phyloP scores from a whole-genome alignment of 2,888 invertebrate species.

The Meteorus colon region DNA sequence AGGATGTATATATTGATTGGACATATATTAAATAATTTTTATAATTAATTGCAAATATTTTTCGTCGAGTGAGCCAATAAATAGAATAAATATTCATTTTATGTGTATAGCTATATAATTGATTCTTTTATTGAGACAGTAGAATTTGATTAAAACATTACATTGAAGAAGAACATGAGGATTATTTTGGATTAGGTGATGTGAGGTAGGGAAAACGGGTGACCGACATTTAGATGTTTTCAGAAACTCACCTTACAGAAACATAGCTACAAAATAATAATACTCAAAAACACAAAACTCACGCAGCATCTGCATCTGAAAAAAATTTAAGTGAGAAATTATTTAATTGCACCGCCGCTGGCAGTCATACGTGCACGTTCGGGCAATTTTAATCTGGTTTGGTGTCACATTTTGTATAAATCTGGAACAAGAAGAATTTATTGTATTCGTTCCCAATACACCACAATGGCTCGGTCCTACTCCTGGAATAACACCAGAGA shows the following conservation, averaged over 20 bases:
- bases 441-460: constrained; percentile 28
- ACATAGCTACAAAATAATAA: constrained; percentile 51
- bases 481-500: neutral
- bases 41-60: constrained; percentile 27
- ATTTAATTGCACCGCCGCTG: neutral
- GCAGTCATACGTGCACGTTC: neutral
- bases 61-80: neutral
- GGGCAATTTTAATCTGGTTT: neutral
- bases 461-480: neutral
- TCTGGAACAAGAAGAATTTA: constrained; percentile 52
- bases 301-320: constrained; percentile 46
- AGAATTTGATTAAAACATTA: constrained; percentile 56
- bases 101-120: constrained; percentile 38
- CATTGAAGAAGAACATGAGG: constrained; percentile 50
- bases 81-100: neutral
- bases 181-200: constrained; percentile 37
- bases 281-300: constrained; percentile 44
- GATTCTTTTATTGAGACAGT: constrained; percentile 59
- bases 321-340: constrained; percentile 45
- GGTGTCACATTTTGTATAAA: neutral
- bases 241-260: constrained; percentile 61
- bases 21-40: constrained; percentile 6
- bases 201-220: constrained; percentile 39
- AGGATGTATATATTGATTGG: constrained; percentile 36
- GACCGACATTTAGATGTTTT: constrained; percentile 49